Conservation (phyloP, 2,797 vertebrate genomes). For the Propithecus deckenii region DNA sequence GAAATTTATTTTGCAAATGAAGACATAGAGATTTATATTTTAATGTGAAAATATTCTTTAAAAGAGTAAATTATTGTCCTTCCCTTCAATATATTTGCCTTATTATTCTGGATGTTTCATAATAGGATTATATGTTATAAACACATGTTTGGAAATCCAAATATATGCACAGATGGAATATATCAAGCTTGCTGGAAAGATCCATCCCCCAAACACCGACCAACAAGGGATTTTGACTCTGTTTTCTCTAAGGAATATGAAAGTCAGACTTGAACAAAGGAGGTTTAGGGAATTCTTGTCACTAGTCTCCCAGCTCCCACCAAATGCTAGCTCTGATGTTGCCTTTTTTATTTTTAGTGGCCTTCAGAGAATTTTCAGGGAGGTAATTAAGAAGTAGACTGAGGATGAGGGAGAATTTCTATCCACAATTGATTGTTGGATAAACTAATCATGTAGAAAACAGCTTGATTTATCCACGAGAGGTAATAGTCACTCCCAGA, state of each 20-base stretch:
- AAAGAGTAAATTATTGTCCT: neutral
- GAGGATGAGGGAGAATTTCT: neutral
- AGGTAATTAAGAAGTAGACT: neutral
- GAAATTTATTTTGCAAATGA: neutral
- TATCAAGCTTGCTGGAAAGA: neutral
- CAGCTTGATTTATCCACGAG: neutral
- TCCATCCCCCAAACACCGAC: neutral
- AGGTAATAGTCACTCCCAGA: neutral
- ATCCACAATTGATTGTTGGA: neutral
- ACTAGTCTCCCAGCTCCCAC: neutral
- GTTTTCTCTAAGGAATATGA: neutral
- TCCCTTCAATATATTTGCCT: neutral
- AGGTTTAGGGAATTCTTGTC: neutral
- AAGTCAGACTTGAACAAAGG: neutral
- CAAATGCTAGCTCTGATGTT: neutral
- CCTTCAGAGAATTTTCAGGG: neutral
- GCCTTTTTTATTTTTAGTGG: neutral
- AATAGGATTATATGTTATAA: slow-evolving; percentile 1
- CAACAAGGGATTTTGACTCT: neutral
- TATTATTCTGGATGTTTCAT: neutral
- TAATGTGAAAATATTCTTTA: neutral
- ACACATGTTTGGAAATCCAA: neutral
- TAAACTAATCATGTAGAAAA: neutral
- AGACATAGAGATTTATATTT: slow-evolving; percentile 14
- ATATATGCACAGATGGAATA: slow-evolving; percentile 4